Conservation (phyloP, 2,113 vertebrate genomes). For the Proterorhinus semilunaris region DNA sequence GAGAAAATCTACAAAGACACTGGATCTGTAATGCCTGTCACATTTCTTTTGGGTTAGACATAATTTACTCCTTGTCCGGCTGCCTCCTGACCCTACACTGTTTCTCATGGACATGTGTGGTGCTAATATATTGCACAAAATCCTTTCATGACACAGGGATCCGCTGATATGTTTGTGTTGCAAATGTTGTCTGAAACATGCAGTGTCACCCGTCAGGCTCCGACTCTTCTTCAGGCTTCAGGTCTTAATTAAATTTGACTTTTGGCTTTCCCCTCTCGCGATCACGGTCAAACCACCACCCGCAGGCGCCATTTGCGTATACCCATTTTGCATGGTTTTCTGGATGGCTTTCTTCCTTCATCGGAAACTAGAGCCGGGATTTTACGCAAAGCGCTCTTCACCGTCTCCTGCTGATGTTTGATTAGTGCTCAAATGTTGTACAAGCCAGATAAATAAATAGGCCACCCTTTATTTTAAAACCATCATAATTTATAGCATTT, state of each 20-base stretch:
- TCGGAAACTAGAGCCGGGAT: no score
- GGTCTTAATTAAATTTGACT: background rate
- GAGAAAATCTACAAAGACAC: no score
- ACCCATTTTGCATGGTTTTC: background rate
- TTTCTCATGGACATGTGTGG: no score
- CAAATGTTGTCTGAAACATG: background rate
- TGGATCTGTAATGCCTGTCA: no score
- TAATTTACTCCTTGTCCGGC: no score
- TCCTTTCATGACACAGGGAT: no score
- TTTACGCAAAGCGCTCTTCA: no score
- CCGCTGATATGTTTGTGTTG: background rate
- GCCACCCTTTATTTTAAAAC: slow-evolving; percentile 11
- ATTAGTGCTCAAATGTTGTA: no score
- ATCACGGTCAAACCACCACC: background rate
- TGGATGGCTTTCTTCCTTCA: no score
- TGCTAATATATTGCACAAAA: background rate
- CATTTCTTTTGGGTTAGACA: no score
- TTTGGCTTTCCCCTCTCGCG: background rate
- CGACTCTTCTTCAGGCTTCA: background rate
- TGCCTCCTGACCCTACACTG: no score
- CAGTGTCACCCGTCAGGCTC: background rate
- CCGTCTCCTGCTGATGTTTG: no score
- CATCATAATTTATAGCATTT: slow-evolving; percentile 56
- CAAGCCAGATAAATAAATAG: background rate
- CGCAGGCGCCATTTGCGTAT: background rate